Percentiles rank a stretch among this genome's conserved stretches.
Conservation (phyloP, 2,797 vertebrate genomes). For the Chrysolophus pictus region DNA sequence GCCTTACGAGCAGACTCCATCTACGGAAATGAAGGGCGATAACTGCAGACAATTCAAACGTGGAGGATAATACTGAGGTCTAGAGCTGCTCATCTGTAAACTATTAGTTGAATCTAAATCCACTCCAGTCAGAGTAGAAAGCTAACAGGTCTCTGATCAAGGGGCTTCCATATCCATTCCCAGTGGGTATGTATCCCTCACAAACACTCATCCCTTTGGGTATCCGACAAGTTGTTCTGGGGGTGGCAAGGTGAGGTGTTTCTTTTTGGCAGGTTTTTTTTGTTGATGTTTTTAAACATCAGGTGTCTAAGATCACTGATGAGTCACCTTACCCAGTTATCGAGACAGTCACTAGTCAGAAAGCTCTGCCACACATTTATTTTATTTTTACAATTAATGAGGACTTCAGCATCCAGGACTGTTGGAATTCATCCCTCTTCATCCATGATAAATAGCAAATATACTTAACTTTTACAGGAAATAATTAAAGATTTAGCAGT, state of each 20-base stretch:
- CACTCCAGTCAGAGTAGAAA: neutral
- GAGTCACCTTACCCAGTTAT: neutral
- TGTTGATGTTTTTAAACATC: neutral
- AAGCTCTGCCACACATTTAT: neutral
- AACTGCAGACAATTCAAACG: neutral
- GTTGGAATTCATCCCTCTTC: neutral
- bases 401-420: neutral
- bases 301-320: neutral
- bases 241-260: rapidly evolving
- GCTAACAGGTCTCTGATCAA: neutral
- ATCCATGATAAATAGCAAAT: rapidly evolving
- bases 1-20: conserved; percentile 99
- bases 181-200: neutral
- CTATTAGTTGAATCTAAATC: neutral
- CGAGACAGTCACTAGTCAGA: neutral
- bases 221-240: neutral
- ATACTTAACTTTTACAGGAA: neutral
- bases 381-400: neutral
- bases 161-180: neutral
- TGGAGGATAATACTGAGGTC: neutral
- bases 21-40: conserved; percentile 72
- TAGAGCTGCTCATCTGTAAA: neutral
- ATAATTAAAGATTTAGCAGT: neutral
- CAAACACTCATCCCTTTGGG: neutral
- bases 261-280: neutral